These are phyloP conservation scores for Rhaphigaster nebulosa DNA, from an alignment of 2,888 invertebrate genomes.

Conservation along the genomic window DNA sequence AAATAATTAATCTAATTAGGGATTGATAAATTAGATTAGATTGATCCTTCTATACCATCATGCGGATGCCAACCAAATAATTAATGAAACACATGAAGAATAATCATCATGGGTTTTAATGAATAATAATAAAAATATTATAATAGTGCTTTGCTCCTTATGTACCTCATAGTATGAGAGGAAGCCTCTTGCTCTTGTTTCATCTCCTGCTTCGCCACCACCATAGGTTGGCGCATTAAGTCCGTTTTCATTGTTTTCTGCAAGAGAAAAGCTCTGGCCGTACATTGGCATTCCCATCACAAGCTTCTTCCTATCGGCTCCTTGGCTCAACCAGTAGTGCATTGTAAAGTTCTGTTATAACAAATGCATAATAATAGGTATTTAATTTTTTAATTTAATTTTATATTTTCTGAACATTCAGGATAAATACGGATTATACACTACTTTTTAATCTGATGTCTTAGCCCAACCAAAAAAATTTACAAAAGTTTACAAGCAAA, in stretches of 20 bases:
- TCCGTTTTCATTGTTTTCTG: conserved; percentile 76
- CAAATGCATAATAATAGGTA: not conserved
- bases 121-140: not conserved
- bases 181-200: conserved; percentile 89
- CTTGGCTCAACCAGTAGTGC: conserved; percentile 86
- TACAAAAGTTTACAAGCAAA: too few species aligned
- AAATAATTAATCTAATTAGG: too few species aligned
- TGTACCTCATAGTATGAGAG: conserved; percentile 87
- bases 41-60: too few species aligned
- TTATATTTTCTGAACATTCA: too few species aligned
- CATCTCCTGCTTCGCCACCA: conserved; percentile 90
- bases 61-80: too few species aligned
- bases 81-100: too few species aligned
- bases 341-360: conserved; percentile 84
- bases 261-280: conserved; percentile 88
- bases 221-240: conserved; percentile 86
- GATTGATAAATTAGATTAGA: too few species aligned
- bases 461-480: too few species aligned
- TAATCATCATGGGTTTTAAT: conserved; percentile 8
- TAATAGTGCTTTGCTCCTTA: not conserved
- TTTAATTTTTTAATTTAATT: too few species aligned
- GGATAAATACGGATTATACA: too few species aligned
- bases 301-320: conserved; percentile 83
- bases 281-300: conserved; percentile 91
- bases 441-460: too few species aligned